phyloP scores from a whole-genome alignment of 2,888 invertebrate species.

The Heliconius hortense region DNA sequence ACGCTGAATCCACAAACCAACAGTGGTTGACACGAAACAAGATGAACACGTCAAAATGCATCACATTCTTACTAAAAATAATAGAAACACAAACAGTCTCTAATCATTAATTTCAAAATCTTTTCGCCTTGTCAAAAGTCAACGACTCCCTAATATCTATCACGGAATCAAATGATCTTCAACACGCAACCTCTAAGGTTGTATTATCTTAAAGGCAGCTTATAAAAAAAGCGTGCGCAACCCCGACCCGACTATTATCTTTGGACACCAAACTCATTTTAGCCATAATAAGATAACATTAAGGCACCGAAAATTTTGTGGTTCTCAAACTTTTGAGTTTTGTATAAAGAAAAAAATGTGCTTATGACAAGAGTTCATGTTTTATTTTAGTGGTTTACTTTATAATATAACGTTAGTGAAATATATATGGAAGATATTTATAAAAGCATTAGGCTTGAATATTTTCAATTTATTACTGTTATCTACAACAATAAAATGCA shows the following conservation, averaged over 20 bases:
- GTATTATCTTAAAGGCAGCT: slow-evolving; percentile 68
- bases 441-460: too few species aligned
- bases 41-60: slow-evolving; percentile 22
- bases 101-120: slow-evolving; percentile 36
- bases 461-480: too few species aligned
- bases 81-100: slow-evolving; percentile 23
- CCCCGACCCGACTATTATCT: slow-evolving; percentile 76
- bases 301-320: slow-evolving; percentile 62
- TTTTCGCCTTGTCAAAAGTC: slow-evolving; percentile 48
- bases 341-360: too few species aligned
- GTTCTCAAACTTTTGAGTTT: slow-evolving; percentile 56
- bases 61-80: slow-evolving; percentile 21
- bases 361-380: too few species aligned
- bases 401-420: too few species aligned
- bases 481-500: too few species aligned
- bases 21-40: slow-evolving; percentile 9
- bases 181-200: slow-evolving; percentile 73
- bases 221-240: slow-evolving; percentile 68
- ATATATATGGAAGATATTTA: too few species aligned
- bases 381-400: too few species aligned
- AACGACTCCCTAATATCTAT: slow-evolving; percentile 49
- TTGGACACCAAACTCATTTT: slow-evolving; percentile 81
- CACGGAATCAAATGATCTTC: slow-evolving; percentile 65
- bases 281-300: slow-evolving; percentile 82
- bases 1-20: background rate